These are phyloP conservation scores for Toxotes jaculatrix DNA, from an alignment of 2,113 vertebrate species.

Conservation along the genomic window DNA sequence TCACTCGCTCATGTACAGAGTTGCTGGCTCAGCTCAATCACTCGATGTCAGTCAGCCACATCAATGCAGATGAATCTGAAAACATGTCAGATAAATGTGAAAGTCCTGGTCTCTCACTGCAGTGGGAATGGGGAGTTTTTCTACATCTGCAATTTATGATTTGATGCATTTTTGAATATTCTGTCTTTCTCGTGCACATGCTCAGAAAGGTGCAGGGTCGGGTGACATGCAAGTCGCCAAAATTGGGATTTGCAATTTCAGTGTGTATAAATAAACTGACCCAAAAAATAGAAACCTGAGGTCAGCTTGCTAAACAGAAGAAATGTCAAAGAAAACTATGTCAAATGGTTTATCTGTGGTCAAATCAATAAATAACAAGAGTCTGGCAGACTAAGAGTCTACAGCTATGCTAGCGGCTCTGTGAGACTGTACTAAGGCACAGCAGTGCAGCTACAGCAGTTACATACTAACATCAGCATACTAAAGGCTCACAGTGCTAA, in stretches of 20 bases:
- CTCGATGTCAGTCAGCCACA: constrained; percentile 18
- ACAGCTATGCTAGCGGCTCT: neutral
- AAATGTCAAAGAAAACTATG: too few relatives aligned
- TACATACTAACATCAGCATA: neutral
- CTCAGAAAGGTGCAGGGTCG: constrained; percentile 36
- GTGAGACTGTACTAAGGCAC: neutral
- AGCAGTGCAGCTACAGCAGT: neutral
- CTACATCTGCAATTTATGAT: constrained; percentile 13
- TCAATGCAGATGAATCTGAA: constrained; percentile 24
- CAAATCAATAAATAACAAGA: neutral
- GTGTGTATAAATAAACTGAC: neutral
- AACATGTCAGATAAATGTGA: neutral
- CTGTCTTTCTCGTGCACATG: neutral
- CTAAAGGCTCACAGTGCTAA: too few relatives aligned
- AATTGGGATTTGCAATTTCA: constrained; percentile 26
- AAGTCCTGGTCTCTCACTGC: constrained; percentile 8
- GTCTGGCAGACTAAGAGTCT: neutral
- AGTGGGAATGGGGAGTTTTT: neutral
- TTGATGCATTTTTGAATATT: neutral
- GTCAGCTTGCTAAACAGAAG: neutral
- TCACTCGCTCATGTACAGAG: constrained; percentile 39
- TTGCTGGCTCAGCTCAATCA: constrained; percentile 22
- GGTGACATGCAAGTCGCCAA: neutral
- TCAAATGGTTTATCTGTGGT: too few relatives aligned
- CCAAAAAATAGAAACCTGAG: neutral